Conservation (phyloP, 2,113 vertebrate genomes). For the Vireo altiloquus region DNA sequence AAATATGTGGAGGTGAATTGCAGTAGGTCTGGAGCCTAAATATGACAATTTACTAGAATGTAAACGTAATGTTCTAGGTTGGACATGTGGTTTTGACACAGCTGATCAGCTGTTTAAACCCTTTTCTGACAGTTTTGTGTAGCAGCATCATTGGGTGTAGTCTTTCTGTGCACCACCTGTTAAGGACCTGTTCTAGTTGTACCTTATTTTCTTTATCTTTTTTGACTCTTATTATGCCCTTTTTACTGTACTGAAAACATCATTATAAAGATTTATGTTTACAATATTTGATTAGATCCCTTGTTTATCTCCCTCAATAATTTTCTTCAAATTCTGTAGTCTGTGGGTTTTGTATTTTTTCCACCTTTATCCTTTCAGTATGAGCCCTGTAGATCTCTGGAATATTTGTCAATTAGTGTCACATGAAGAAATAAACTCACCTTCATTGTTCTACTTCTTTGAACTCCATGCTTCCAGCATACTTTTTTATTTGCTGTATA, state of each 20-base stretch:
- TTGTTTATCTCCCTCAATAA: background rate
- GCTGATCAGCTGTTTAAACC: background rate
- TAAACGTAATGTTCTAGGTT: background rate
- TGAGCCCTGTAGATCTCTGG: background rate
- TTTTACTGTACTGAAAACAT: background rate
- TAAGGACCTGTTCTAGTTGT: background rate
- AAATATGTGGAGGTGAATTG: background rate
- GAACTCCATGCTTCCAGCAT: background rate
- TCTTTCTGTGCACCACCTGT: background rate
- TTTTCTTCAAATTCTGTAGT: background rate
- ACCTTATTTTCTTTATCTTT: background rate
- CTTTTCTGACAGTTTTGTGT: background rate
- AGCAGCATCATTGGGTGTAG: background rate
- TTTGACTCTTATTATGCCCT: background rate
- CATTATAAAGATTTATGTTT: background rate
- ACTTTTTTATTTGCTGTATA: background rate
- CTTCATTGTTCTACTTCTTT: background rate
- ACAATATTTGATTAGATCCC: background rate
- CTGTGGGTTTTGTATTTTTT: accelerated
- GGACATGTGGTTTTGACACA: background rate
- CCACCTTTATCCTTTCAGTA: background rate
- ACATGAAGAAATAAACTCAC: background rate
- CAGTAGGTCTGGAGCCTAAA: background rate
- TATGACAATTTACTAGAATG: background rate
- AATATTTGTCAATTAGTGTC: background rate